Conservation (phyloP, 2,113 vertebrate species). For the Gadus chalcogrammus region DNA sequence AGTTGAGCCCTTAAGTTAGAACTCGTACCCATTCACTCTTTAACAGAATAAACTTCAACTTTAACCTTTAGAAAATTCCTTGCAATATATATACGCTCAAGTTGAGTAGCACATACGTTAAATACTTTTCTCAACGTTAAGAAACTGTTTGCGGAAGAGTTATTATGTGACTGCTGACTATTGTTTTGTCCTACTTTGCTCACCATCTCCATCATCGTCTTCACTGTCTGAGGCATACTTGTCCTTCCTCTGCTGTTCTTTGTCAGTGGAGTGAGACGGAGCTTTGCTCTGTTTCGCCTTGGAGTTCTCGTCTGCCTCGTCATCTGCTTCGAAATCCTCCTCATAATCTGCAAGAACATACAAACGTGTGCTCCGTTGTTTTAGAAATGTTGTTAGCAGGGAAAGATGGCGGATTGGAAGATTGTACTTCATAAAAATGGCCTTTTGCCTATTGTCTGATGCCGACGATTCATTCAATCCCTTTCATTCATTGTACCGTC, state of each 20-base stretch:
- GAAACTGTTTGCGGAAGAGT: too few relatives aligned
- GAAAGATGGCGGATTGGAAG: too few relatives aligned
- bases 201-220: constrained; percentile 70
- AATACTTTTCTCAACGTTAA: too few relatives aligned
- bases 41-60: too few relatives aligned
- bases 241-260: constrained; percentile 34
- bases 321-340: constrained; percentile 90
- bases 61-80: too few relatives aligned
- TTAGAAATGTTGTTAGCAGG: background rate
- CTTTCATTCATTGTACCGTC: constrained; percentile 61
- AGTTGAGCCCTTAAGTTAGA: too few relatives aligned
- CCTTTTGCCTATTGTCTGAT: too few relatives aligned
- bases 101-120: too few relatives aligned
- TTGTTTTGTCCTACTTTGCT: constrained; percentile 21
- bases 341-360: constrained; percentile 78
- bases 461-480: background rate
- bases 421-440: too few relatives aligned
- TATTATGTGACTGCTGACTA: background rate
- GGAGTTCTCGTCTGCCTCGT: constrained; percentile 71
- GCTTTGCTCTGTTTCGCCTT: constrained; percentile 58
- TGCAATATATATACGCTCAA: too few relatives aligned
- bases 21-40: too few relatives aligned
- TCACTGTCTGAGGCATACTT: constrained; percentile 61
- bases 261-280: constrained; percentile 56
- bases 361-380: constrained; percentile 16